These are phyloP conservation scores for Sarcophaga rosellei DNA, from an alignment of 2,888 invertebrate species.

Conservation along the genomic window DNA sequence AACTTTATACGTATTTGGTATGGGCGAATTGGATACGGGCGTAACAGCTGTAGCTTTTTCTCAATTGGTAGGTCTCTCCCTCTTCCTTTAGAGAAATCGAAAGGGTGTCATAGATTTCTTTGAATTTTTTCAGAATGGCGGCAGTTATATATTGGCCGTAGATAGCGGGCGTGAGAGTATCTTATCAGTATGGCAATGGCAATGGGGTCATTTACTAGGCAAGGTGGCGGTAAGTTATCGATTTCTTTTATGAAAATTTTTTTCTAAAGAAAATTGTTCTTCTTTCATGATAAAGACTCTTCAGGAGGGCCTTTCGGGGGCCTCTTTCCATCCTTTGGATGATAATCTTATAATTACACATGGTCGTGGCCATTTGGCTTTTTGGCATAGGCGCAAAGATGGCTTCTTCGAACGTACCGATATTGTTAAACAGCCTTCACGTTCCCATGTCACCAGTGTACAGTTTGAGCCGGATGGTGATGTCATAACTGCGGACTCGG, in stretches of 20 bases:
- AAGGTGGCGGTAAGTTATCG: slow-evolving; percentile 91
- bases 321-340: slow-evolving; percentile 94
- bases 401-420: slow-evolving; percentile 95
- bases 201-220: slow-evolving; percentile 95
- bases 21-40: slow-evolving; percentile 93
- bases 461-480: slow-evolving; percentile 96
- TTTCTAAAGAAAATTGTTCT: too few relatives aligned
- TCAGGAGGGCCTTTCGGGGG: slow-evolving; percentile 93
- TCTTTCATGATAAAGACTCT: slow-evolving; percentile 85
- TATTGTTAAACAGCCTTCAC: slow-evolving; percentile 93
- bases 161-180: slow-evolving; percentile 95
- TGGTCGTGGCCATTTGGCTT: slow-evolving; percentile 94
- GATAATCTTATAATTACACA: slow-evolving; percentile 95
- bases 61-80: slow-evolving; percentile 85
- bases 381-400: slow-evolving; percentile 95
- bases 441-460: slow-evolving; percentile 92
- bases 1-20: slow-evolving; percentile 94
- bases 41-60: slow-evolving; percentile 95
- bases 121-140: slow-evolving; percentile 87
- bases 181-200: slow-evolving; percentile 97
- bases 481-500: slow-evolving; percentile 95
- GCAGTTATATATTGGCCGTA: slow-evolving; percentile 93
- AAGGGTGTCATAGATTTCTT: background rate
- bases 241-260: too few relatives aligned
- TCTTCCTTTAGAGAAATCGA: background rate